Base-by-base conservation (phyloP, 2,888 invertebrate species). In the Ommatoiulus sabulosus region DNA sequence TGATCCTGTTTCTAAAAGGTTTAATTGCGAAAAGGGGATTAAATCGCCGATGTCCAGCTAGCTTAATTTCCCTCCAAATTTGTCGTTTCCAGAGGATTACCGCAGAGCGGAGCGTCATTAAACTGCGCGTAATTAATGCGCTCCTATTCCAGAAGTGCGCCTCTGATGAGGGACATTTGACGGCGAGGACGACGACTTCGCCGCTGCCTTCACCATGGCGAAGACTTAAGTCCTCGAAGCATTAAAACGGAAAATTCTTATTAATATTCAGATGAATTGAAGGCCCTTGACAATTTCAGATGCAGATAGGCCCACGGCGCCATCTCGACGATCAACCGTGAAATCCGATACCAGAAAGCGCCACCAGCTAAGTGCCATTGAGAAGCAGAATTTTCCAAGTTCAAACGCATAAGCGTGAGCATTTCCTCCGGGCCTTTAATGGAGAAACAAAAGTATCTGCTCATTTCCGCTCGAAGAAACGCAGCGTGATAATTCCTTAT, bases 61-160 rank as follows among this genome's bases (percentile, higher is more conserved):
- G 20, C 72, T 72, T 72, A 24, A 72, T 24, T 72, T 57, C 72
- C 24, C 72, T 24, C 72, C 15, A 72, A 52, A 72, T 72, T 72
- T 72, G 72, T 72, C 72, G 72, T 72, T 72, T 72, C 10, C 72
- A 72, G 72, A 72, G 72, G 72, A 72, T 72, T 72, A 72, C 72
- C 24, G 24, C 72, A 72, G 72, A 72, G 24, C 72, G 0, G 72
- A 24, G 72, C 24, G 3, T 72, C 72, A 72, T 72, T 72, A 72
- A 72, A 72, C 72, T 24, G 24, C 24, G 72, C 24, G 72, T 72
- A 72, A 72, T 72, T 72, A 72, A 72, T 72, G 72, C 72, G 72
- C 72, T 72, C 24, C 24, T 72, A 72, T 72, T 63, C 63, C 63
- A 63, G 63, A 63, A 63, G 63, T 72, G 72, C 72, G 20, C n/a